Evolutionary conservation across 2,888 invertebrate genomes (phyloP).

Genomic region (Tortricodes alternella): DNA sequence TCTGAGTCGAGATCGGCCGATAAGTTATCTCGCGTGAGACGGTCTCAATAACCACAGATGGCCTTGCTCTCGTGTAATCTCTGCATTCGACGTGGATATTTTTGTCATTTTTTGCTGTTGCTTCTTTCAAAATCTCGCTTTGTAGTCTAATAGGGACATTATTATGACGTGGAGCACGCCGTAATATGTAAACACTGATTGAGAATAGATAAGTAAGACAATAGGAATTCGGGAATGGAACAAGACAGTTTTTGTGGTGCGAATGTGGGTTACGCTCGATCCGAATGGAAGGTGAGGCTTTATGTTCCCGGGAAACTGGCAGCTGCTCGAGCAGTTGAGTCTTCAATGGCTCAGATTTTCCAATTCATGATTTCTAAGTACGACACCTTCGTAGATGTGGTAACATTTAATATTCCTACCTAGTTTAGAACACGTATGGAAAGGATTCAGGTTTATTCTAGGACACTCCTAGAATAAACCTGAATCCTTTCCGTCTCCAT

Average conservation of each 20-base stretch:
- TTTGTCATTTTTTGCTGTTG: constrained; percentile 76
- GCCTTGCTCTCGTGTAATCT: constrained; percentile 77
- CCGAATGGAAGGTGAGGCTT: constrained; percentile 17
- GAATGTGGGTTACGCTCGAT: constrained; percentile 30
- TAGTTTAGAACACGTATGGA: too few species aligned
- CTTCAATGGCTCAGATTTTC: constrained; percentile 27
- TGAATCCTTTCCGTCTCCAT: too few species aligned
- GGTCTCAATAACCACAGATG: constrained; percentile 83
- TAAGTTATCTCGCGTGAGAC: constrained; percentile 79
- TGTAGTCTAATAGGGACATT: constrained; percentile 81
- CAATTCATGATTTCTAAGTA: constrained; percentile 16
- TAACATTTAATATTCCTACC: neutral
- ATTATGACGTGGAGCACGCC: constrained; percentile 79
- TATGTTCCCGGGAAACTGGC: constrained; percentile 16
- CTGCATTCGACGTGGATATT: constrained; percentile 65
- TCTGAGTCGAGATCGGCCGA: constrained; percentile 76
- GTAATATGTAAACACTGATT: constrained; percentile 76
- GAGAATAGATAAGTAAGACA: constrained; percentile 78
- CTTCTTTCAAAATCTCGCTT: constrained; percentile 76
- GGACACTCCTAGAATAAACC: too few species aligned
- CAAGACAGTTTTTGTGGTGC: constrained; percentile 52
- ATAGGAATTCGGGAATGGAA: constrained; percentile 59
- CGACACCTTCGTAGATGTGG: neutral
- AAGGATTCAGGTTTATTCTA: too few species aligned
- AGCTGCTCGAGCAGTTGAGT: constrained; percentile 24